Conservation (phyloP, 2,797 vertebrate species). For the Varecia variegata region DNA sequence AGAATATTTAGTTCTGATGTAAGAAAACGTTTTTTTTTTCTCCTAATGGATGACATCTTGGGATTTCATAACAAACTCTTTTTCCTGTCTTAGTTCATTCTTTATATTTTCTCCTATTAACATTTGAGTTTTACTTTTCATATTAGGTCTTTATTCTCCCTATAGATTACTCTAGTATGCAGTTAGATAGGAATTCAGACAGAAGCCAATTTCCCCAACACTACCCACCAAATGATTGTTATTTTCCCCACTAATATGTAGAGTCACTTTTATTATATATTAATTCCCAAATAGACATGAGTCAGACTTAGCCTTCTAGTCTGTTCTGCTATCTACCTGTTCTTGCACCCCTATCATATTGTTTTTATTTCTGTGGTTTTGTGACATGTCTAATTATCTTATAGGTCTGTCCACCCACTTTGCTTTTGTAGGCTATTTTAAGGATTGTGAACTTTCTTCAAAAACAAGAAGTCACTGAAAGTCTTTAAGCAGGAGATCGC, state of each 20-base stretch:
- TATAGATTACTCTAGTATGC: background rate
- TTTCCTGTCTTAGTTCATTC: background rate
- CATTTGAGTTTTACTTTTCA: background rate
- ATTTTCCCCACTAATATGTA: background rate
- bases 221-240: background rate
- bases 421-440: background rate
- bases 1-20: background rate
- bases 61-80: background rate
- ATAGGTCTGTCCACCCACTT: background rate
- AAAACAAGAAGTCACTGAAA: background rate
- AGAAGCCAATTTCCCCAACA: background rate
- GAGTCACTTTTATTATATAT: background rate
- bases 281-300: background rate
- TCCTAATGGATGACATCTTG: background rate
- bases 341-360: no score
- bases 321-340: background rate
- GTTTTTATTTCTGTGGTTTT: background rate
- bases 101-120: background rate
- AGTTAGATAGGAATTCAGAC: background rate
- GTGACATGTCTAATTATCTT: background rate
- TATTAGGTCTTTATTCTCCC: background rate
- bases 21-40: background rate
- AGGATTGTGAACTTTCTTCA: background rate
- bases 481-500: background rate
- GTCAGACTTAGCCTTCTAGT: background rate